Percentiles rank a stretch among this genome's conserved stretches.
phyloP scores from a whole-genome alignment of 2,888 invertebrate species.

The Lordiphosa andalusiaca region DNA sequence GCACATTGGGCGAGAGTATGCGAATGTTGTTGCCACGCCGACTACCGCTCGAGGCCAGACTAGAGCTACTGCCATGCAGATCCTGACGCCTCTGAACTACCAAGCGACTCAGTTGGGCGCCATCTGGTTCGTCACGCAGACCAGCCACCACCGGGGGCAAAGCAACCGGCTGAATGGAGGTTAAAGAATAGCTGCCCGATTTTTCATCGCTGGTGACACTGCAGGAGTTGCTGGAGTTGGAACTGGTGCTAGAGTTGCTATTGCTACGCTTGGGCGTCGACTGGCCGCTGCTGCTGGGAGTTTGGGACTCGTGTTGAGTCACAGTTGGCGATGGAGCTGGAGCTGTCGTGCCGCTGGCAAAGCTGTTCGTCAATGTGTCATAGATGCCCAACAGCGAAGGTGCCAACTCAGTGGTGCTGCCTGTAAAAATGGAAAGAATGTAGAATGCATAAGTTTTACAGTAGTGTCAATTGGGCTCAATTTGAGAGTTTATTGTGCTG shows the following conservation, averaged over 20 bases:
- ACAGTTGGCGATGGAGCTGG: slow-evolving; percentile 14
- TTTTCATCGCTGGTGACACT: slow-evolving; percentile 54
- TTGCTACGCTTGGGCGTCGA: slow-evolving; percentile 59
- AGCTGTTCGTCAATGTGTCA: slow-evolving; percentile 85
- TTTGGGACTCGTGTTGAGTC: slow-evolving; percentile 16
- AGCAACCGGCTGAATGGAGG: slow-evolving; percentile 15
- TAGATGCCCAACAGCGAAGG: slow-evolving; percentile 93
- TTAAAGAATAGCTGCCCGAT: slow-evolving; percentile 48
- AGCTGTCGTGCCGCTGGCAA: slow-evolving; percentile 57
- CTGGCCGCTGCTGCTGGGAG: slow-evolving; percentile 55
- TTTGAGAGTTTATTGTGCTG: too few species aligned
- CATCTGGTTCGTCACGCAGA: slow-evolving; percentile 60
- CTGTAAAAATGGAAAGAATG: slow-evolving; percentile 82
- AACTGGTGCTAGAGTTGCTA: slow-evolving; percentile 43
- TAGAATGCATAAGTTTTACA: neutral
- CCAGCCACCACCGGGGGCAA: slow-evolving; percentile 47
- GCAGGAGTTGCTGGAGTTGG: slow-evolving; percentile 23
- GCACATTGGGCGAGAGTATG: slow-evolving; percentile 81
- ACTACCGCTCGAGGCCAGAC: slow-evolving; percentile 47
- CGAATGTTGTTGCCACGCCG: slow-evolving; percentile 77
- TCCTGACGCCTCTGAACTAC: slow-evolving; percentile 49
- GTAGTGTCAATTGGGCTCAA: neutral
- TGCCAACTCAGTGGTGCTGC: slow-evolving; percentile 91
- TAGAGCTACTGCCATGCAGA: slow-evolving; percentile 53
- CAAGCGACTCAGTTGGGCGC: slow-evolving; percentile 55